These are phyloP conservation scores for Apostichopus parvimensis DNA, from an alignment of 35 echinoderm and acorn worm genomes.

Conservation along the genomic window DNA sequence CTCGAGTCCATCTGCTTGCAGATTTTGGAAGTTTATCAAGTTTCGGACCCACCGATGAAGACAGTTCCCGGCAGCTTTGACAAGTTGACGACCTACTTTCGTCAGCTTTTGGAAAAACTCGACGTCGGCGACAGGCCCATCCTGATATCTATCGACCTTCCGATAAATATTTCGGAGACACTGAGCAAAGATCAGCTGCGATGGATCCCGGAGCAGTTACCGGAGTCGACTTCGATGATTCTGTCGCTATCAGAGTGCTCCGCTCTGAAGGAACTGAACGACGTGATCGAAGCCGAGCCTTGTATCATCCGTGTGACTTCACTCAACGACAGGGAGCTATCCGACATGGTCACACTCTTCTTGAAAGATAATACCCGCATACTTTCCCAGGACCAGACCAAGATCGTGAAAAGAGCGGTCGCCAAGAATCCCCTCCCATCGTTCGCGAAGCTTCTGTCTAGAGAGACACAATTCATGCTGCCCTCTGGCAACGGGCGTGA, in stretches of 20 bases:
- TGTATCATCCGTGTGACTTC: constrained; percentile 87
- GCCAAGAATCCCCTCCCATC: constrained; percentile 81
- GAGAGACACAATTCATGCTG: constrained; percentile 85
- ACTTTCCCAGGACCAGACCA: constrained; percentile 84
- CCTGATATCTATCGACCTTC: constrained; percentile 83
- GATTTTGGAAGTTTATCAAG: constrained; percentile 83
- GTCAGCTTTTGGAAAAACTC: constrained; percentile 76
- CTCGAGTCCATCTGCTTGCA: constrained; percentile 81
- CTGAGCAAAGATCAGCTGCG: constrained; percentile 72
- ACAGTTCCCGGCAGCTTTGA: constrained; percentile 70
- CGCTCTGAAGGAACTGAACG: constrained; percentile 76
- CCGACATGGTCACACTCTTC: constrained; percentile 83
- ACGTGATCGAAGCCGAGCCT: constrained; percentile 72
- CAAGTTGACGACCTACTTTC: constrained; percentile 74
- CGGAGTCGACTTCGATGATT: constrained; percentile 68
- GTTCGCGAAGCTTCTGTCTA: constrained; percentile 92
- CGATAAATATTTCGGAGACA: constrained; percentile 55
- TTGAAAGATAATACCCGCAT: constrained; percentile 74
- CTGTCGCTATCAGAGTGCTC: constrained; percentile 73
- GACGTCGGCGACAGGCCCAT: constrained; percentile 65
- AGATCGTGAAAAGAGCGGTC: constrained; percentile 88
- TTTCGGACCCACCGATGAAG: constrained; percentile 58
- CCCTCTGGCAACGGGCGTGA: constrained; percentile 95
- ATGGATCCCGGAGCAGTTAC: constrained; percentile 84
- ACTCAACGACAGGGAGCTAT: constrained; percentile 85